phyloP scores from a whole-genome alignment of 2,797 vertebrate genomes.

The Phoebastria nigripes region DNA sequence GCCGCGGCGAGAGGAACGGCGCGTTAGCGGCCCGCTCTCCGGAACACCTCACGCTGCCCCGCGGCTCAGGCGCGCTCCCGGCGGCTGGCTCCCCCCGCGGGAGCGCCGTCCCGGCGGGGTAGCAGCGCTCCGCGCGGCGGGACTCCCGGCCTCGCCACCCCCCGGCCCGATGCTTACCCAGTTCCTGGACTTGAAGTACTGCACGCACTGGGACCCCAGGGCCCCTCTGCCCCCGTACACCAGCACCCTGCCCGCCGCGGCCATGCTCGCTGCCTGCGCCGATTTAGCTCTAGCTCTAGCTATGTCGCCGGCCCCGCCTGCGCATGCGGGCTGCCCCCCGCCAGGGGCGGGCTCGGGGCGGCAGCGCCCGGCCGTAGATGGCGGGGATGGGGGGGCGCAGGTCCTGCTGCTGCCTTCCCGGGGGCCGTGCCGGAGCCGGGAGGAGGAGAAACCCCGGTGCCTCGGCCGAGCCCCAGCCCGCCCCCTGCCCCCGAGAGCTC shows the following conservation, averaged over 20 bases:
- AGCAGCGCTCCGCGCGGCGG: not conserved
- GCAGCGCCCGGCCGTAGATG: not conserved
- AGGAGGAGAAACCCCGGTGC: fast-evolving
- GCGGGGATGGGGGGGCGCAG: too few species aligned
- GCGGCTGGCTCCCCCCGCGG: too few species aligned
- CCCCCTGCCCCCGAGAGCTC: fast-evolving
- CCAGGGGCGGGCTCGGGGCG: not conserved
- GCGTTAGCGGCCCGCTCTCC: not conserved
- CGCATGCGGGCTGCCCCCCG: not conserved
- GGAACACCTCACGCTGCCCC: not conserved
- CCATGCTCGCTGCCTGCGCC: fast-evolving
- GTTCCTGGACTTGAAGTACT: constrained; percentile 81
- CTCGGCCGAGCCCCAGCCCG: fast-evolving
- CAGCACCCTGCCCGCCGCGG: constrained; percentile 73
- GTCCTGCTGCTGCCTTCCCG: too few species aligned
- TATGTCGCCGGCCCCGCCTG: not conserved
- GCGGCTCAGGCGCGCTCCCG: not conserved
- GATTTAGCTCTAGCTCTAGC: fast-evolving
- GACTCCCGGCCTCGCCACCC: not conserved
- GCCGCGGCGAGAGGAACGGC: not conserved
- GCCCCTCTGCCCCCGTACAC: constrained; percentile 91
- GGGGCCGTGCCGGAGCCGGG: not conserved
- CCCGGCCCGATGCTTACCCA: constrained; percentile 79
- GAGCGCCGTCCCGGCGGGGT: not conserved
- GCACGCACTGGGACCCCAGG: constrained; percentile 86